These are phyloP conservation scores for Myotis pilosus DNA, from an alignment of 2,797 vertebrate species.

Conservation along the genomic window DNA sequence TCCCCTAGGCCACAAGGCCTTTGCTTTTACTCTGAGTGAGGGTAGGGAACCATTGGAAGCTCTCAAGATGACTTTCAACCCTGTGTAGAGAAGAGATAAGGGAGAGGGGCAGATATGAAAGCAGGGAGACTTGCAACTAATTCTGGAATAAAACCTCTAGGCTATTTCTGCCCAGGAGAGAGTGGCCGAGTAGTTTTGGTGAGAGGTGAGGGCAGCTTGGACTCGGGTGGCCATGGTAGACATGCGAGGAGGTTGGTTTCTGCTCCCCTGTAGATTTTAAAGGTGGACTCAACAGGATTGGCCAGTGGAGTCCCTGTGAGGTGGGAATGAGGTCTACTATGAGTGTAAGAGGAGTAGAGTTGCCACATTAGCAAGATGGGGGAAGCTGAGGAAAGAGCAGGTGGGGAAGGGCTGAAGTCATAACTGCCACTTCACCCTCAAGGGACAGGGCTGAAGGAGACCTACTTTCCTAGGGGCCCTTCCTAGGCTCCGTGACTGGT, in stretches of 20 bases:
- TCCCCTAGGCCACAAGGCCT: neutral
- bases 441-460: neutral
- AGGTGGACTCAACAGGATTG: neutral
- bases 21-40: neutral
- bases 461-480: neutral
- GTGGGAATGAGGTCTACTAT: neutral
- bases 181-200: neutral
- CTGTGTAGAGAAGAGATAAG: neutral
- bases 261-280: neutral
- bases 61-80: neutral
- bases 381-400: neutral
- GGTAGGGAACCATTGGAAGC: neutral
- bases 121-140: neutral
- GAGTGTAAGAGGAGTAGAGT: neutral
- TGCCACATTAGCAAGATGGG: rapidly evolving
- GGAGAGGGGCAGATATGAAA: neutral
- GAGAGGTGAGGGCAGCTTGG: neutral
- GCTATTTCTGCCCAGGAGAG: neutral
- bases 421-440: neutral
- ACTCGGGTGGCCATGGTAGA: neutral
- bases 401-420: neutral
- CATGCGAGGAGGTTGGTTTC: neutral
- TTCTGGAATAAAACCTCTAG: neutral
- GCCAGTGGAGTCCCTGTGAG: neutral
- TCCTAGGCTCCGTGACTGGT: neutral